phyloP scores from a whole-genome alignment of 2,797 vertebrate species.

The Heliangelus exortis region DNA sequence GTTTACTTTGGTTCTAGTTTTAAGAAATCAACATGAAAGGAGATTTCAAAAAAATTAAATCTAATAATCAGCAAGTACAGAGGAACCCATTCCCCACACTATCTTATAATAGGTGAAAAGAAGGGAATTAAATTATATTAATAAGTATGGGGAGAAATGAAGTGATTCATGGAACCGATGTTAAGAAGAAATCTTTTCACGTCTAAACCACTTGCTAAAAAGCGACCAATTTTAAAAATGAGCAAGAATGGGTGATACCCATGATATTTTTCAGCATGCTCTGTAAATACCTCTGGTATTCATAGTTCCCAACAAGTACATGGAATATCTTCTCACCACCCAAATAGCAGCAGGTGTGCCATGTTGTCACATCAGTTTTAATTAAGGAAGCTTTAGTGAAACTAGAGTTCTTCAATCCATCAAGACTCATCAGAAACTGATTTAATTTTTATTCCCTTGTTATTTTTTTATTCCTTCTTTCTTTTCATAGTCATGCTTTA shows the following conservation, averaged over 20 bases:
- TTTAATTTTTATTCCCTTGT: not conserved
- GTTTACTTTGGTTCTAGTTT: conserved; percentile 54
- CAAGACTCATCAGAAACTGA: not conserved
- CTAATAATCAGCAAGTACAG: not conserved
- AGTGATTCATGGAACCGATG: conserved; percentile 16
- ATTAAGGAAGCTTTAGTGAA: not conserved
- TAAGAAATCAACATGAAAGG: conserved; percentile 24
- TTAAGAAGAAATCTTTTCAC: not conserved
- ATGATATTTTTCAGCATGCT: not conserved
- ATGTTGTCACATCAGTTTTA: not conserved
- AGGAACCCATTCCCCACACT: not conserved
- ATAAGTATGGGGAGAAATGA: not conserved
- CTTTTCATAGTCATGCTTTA: not conserved
- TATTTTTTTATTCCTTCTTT: not conserved
- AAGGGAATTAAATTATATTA: conserved; percentile 26
- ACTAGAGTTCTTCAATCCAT: not conserved
- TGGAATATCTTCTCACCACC: not conserved
- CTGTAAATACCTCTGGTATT: not conserved
- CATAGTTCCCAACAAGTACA: not conserved
- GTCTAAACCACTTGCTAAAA: not conserved
- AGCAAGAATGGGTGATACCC: not conserved
- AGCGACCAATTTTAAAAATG: not conserved
- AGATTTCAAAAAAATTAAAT: not conserved
- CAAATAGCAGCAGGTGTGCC: not conserved
- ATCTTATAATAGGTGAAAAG: not conserved